A percentile compares a stretch with the other conserved stretches of the same genome.
Conservation (phyloP, 2,888 invertebrate species). For the Pilophorus perplexus region DNA sequence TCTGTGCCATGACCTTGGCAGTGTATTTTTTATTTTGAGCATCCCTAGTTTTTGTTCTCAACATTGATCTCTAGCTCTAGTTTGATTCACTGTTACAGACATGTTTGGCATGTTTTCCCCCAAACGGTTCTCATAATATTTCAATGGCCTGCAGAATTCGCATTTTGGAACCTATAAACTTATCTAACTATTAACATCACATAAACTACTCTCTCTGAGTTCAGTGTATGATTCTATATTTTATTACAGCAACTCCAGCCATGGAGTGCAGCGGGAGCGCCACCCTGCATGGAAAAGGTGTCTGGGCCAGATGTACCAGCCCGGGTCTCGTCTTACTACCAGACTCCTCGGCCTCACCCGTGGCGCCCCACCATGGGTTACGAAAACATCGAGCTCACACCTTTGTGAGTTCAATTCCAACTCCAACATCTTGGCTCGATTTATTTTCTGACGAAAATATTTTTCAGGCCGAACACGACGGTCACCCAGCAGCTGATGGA, state of each 20-base stretch:
- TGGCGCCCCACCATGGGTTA: conserved; percentile 78
- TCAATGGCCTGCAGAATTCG: too few relatives aligned
- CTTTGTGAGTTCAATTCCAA: conserved; percentile 58
- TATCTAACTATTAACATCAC: too few relatives aligned
- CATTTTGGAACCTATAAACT: too few relatives aligned
- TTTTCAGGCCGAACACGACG: conserved; percentile 63
- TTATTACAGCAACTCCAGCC: conserved; percentile 75
- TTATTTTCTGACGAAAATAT: neutral
- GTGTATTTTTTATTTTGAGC: too few relatives aligned
- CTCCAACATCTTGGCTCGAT: neutral
- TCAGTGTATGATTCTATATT: too few relatives aligned
- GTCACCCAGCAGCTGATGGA: conserved; percentile 73
- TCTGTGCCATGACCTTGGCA: too few relatives aligned
- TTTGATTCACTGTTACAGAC: too few relatives aligned
- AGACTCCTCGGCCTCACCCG: conserved; percentile 71
- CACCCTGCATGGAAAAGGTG: conserved; percentile 65
- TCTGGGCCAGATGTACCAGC: conserved; percentile 63
- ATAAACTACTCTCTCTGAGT: too few relatives aligned
- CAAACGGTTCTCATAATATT: too few relatives aligned
- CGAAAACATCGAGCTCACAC: conserved; percentile 72
- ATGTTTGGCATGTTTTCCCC: too few relatives aligned
- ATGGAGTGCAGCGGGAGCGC: conserved; percentile 65
- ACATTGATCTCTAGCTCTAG: too few relatives aligned
- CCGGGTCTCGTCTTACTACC: conserved; percentile 67
- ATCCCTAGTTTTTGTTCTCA: too few relatives aligned